phyloP scores from a whole-genome alignment of 2,888 invertebrate species.

The Keiferia lycopersicella region DNA sequence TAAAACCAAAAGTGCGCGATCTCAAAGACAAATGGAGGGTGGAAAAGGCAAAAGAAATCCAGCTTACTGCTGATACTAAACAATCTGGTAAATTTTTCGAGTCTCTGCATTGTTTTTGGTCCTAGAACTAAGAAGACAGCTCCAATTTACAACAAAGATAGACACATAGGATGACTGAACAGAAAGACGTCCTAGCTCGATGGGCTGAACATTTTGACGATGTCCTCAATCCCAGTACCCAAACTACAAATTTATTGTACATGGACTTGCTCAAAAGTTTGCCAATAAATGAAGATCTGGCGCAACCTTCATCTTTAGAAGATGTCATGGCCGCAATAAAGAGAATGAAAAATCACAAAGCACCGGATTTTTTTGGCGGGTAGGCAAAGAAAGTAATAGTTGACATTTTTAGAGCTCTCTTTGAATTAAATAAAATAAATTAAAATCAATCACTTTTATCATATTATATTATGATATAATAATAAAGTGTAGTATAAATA shows the following conservation, averaged over 20 bases:
- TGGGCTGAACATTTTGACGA: constrained; percentile 26
- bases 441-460: too few species aligned
- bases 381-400: too few species aligned
- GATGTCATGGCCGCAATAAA: too few species aligned
- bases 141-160: constrained; percentile 18
- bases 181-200: background rate
- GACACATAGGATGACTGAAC: background rate
- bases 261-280: too few species aligned
- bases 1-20: background rate
- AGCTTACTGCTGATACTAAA: background rate
- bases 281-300: too few species aligned
- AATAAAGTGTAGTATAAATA: too few species aligned
- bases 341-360: too few species aligned
- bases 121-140: constrained; percentile 21
- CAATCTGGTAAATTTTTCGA: constrained; percentile 18
- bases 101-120: constrained; percentile 23
- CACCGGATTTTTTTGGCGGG: too few species aligned
- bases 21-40: constrained; percentile 10
- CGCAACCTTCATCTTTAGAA: too few species aligned
- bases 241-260: background rate
- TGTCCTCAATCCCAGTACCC: constrained; percentile 22
- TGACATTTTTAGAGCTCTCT: too few species aligned
- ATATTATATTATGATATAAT: too few species aligned
- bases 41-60: constrained; percentile 4
- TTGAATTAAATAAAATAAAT: too few species aligned